Conservation (phyloP, 2,797 vertebrate genomes). For the Synaphobranchus kaupii region DNA sequence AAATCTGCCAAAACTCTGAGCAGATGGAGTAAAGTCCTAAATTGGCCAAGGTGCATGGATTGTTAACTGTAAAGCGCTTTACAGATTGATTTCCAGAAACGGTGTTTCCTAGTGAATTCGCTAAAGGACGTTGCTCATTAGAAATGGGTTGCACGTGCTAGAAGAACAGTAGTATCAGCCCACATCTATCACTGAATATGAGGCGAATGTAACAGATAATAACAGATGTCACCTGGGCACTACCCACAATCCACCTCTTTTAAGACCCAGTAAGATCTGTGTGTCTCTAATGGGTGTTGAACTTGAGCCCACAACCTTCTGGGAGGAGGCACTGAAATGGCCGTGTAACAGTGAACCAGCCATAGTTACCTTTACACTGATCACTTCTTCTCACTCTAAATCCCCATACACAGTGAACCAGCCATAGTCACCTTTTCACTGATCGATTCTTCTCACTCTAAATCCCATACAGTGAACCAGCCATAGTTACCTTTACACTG, state of each 20-base stretch:
- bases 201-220: not conserved
- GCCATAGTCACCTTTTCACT: not conserved
- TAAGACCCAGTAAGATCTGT: not conserved
- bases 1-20: not conserved
- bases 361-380: not conserved
- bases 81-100: not conserved
- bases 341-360: not conserved
- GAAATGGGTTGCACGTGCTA: not conserved
- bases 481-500: not conserved
- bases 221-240: not conserved
- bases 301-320: not conserved
- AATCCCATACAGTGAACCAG: constrained; percentile 15
- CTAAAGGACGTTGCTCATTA: not conserved
- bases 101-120: not conserved
- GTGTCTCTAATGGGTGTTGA: not conserved
- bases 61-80: not conserved
- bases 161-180: not conserved
- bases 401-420: constrained; percentile 19
- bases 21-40: not conserved
- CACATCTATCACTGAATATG: not conserved
- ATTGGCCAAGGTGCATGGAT: not conserved
- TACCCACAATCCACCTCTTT: not conserved
- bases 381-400: constrained; percentile 8
- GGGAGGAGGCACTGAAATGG: not conserved
- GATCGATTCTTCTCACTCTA: constrained; percentile 4